Base-by-base conservation (phyloP, 2,888 invertebrate genomes). In the Diogma glabrata region DNA sequence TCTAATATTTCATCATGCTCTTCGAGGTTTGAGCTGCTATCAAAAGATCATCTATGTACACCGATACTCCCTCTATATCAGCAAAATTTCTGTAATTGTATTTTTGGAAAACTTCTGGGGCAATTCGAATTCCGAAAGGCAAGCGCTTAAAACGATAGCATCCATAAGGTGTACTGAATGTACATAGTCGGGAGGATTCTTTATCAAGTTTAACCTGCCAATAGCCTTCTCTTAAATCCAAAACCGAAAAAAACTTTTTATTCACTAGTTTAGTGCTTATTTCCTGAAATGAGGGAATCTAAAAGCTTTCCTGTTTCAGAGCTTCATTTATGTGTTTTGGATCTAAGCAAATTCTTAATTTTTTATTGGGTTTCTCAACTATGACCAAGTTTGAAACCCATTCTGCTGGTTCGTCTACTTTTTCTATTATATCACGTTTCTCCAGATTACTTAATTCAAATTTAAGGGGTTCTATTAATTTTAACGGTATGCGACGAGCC, bases 261-360 rank as follows among this genome's bases (percentile, higher is more conserved):
- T n/a, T n/a, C n/a, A n/a, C n/a, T n/a, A n/a, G n/a, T 33, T 3
- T 33, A 16, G 47, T 22, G 24, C 30, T 53, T 14, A 52, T 33
- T 49, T 57, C 54, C 40, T 57, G 51, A 43, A 56, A 50, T 40
- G 49, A 51, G 12, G 53, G 54, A 51, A 57, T 56, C 20, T 49
- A 33, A 49, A 50, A 50, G 30, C n/a, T n/a, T n/a, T n/a, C n/a
- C n/a, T n/a, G n/a, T n/a, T n/a, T n/a, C n/a, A n/a, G n/a, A n/a
- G n/a, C 51, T 53, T 23, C 50, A 51, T 43, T 26, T 53, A 33
- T 33, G 33, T 33, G 33, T 33, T 33, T 33, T 9, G 33, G 33
- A 33, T 33, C 33, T n/a, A 9, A 33, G 51, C 54, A 56, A 5
- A 56, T 23, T 46, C n/a, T n/a, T n/a, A n/a, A n/a, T n/a, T n/a